Conservation (phyloP, 2,888 invertebrate genomes). For the Camptogramma bilineatum region DNA sequence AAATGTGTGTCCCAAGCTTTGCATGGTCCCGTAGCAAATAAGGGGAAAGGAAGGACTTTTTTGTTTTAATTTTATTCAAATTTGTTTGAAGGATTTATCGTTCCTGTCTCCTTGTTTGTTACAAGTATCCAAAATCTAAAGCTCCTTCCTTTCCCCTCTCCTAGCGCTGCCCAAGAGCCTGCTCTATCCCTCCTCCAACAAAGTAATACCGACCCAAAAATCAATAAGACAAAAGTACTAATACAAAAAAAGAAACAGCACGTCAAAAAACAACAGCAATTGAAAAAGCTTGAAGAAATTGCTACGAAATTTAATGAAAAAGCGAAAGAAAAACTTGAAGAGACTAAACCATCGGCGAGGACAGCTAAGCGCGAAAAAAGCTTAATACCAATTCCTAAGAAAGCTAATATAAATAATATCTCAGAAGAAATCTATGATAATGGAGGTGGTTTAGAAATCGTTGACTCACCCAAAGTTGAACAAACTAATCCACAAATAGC, state of each 20-base stretch:
- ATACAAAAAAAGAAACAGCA: constrained; percentile 59
- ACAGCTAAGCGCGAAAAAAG: constrained; percentile 55
- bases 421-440: constrained; percentile 35
- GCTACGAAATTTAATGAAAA: constrained; percentile 69
- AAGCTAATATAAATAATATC: constrained; percentile 42
- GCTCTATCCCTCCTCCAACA: constrained; percentile 59
- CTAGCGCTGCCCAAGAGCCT: constrained; percentile 69
- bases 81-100: constrained; percentile 43
- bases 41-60: constrained; percentile 81
- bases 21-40: constrained; percentile 65
- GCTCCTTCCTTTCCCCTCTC: constrained; percentile 80
- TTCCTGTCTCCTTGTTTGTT: constrained; percentile 84
- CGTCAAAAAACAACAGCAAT: constrained; percentile 67
- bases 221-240: constrained; percentile 53
- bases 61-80: constrained; percentile 41
- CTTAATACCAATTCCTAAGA: constrained; percentile 67
- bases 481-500: constrained; percentile 14
- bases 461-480: constrained; percentile 16
- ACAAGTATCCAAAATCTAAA: constrained; percentile 45
- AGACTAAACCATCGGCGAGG: constrained; percentile 42
- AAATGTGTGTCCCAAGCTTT: background rate
- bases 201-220: constrained; percentile 64
- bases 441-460: constrained; percentile 9
- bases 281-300: constrained; percentile 75
- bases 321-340: constrained; percentile 51